phyloP scores from a whole-genome alignment of 2,113 vertebrate species.

The Rostratula benghalensis region DNA sequence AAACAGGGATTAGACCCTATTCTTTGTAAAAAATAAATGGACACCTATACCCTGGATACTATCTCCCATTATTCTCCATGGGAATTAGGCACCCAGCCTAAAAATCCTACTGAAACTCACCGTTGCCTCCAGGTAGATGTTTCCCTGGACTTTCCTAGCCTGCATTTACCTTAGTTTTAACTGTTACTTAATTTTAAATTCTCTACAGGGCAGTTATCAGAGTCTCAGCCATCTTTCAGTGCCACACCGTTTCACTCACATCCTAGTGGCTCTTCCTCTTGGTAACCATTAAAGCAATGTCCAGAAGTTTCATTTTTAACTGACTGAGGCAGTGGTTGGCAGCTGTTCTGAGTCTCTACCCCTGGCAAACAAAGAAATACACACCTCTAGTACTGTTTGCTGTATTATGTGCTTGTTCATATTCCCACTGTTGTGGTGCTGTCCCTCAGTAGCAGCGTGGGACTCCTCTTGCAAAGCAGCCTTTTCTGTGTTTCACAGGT shows the following conservation, averaged over 20 bases:
- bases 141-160: neutral
- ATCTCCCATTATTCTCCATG: neutral
- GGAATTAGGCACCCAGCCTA: neutral
- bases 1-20: neutral
- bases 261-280: neutral
- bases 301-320: neutral
- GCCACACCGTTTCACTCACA: neutral
- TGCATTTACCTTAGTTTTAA: neutral
- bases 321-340: neutral
- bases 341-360: neutral
- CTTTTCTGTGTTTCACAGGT: neutral
- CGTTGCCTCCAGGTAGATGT: neutral
- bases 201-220: neutral
- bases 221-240: neutral
- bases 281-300: neutral
- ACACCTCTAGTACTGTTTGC: neutral
- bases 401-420: accelerated
- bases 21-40: neutral
- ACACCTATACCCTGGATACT: neutral
- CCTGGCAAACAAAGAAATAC: neutral
- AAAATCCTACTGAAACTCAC: neutral
- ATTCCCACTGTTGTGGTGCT: neutral
- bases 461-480: neutral
- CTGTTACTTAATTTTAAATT: neutral
- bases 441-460: neutral